Evolutionary conservation across 2,888 invertebrate species (phyloP).

Genomic region (Phaedon cochleariae): DNA sequence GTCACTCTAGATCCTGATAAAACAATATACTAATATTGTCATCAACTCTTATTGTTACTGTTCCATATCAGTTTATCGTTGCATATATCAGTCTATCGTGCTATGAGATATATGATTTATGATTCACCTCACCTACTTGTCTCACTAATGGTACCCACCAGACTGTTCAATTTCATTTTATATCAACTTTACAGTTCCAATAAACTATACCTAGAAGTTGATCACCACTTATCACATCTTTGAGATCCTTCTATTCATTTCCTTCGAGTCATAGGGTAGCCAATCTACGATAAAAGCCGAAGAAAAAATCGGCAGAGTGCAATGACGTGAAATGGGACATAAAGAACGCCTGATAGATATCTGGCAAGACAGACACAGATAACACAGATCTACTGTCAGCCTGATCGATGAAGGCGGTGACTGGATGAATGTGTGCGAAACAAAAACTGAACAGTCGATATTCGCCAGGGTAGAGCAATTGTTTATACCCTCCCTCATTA

Average conservation of each 20-base stretch:
- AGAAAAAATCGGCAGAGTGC: conserved; percentile 37
- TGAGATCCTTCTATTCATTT: conserved; percentile 29
- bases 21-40: too few species aligned
- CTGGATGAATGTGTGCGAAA: conserved; percentile 59
- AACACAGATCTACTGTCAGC: conserved; percentile 60
- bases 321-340: conserved; percentile 56
- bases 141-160: too few species aligned
- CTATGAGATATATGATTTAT: too few species aligned
- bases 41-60: too few species aligned
- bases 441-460: conserved; percentile 58
- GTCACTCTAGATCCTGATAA: too few species aligned
- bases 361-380: conserved; percentile 58
- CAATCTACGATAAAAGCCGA: conserved; percentile 27
- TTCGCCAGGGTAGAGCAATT: conserved; percentile 56
- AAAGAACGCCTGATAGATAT: conserved; percentile 58
- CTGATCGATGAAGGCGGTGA: conserved; percentile 58
- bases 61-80: too few species aligned
- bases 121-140: too few species aligned
- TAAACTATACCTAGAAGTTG: too few species aligned
- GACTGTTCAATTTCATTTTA: too few species aligned
- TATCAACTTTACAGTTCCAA: too few species aligned
- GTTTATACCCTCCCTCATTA: conserved; percentile 32
- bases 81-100: too few species aligned
- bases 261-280: conserved; percentile 24
- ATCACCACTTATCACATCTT: too few species aligned